phyloP scores from a whole-genome alignment of 2,113 vertebrate species.

The Cyphomyrus discorhynchus region DNA sequence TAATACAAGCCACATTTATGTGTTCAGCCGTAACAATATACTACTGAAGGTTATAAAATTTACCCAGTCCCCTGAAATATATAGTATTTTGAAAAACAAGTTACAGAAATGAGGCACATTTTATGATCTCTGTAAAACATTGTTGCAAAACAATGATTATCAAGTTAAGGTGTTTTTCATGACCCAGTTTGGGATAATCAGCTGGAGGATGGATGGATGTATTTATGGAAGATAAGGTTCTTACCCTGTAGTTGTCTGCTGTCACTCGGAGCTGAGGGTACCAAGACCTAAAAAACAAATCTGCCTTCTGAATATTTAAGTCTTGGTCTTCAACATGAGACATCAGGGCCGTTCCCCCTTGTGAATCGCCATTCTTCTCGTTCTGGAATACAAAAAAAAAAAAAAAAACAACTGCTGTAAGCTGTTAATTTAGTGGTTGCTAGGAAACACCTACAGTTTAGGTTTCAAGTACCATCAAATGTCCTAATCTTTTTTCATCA shows the following conservation, averaged over 20 bases:
- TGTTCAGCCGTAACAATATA: background rate
- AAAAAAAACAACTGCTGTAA: constrained; percentile 42
- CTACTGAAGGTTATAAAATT: background rate
- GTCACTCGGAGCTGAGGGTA: background rate
- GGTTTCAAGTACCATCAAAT: constrained; percentile 44
- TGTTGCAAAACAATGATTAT: background rate
- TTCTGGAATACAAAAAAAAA: constrained; percentile 32
- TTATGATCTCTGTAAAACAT: background rate
- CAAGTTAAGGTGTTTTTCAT: background rate
- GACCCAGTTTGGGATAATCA: background rate
- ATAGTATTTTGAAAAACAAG: background rate
- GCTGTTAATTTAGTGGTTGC: constrained; percentile 52
- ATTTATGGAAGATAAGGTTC: background rate
- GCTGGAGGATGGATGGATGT: background rate
- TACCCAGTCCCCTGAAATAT: background rate
- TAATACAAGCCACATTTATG: background rate
- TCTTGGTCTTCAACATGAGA: constrained; percentile 34
- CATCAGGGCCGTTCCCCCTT: constrained; percentile 24
- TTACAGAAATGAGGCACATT: background rate
- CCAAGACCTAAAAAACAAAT: background rate
- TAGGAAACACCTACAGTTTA: constrained; percentile 47
- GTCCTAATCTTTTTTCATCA: constrained; percentile 18
- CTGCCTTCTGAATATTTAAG: background rate
- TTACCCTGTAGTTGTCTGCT: background rate
- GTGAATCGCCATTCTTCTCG: constrained; percentile 38